Percentiles rank a stretch among this genome's conserved stretches.
Evolutionary conservation across 2,113 vertebrate species (phyloP).

Genomic region (Chitala chitala): DNA sequence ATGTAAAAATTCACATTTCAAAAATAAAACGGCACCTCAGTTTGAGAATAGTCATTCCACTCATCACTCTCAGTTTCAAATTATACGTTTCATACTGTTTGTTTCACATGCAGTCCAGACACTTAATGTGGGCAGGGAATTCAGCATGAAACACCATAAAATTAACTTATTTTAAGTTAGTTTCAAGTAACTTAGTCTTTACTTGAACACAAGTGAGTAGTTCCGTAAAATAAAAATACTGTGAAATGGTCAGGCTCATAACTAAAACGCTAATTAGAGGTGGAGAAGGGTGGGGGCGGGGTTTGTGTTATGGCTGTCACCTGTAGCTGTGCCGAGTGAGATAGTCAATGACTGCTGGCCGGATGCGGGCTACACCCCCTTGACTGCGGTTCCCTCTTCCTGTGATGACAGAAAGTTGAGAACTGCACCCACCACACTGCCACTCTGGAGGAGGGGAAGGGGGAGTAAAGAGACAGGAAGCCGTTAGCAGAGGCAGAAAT

Average conservation of each 20-base stretch:
- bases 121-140: not conserved
- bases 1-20: not conserved
- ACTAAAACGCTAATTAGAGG: too few relatives aligned
- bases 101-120: not conserved
- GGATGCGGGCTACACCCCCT: conserved; percentile 91
- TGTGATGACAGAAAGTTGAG: conserved; percentile 89
- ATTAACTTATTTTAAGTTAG: too few relatives aligned
- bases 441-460: conserved; percentile 61
- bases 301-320: too few relatives aligned
- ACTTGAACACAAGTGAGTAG: too few relatives aligned
- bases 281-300: too few relatives aligned
- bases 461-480: conserved; percentile 4
- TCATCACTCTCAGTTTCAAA: not conserved
- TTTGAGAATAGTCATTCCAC: not conserved
- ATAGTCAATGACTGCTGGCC: conserved; percentile 89
- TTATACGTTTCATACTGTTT: not conserved
- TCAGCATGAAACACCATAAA: not conserved
- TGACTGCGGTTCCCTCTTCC: conserved; percentile 96
- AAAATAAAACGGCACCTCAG: not conserved
- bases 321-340: conserved; percentile 84
- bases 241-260: not conserved
- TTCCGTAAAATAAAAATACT: not conserved
- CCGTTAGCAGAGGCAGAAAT: not conserved
- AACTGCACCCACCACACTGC: conserved; percentile 73
- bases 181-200: too few relatives aligned